Conservation (phyloP, 2,797 vertebrate genomes). For the Cryptoblepharus egeriae region DNA sequence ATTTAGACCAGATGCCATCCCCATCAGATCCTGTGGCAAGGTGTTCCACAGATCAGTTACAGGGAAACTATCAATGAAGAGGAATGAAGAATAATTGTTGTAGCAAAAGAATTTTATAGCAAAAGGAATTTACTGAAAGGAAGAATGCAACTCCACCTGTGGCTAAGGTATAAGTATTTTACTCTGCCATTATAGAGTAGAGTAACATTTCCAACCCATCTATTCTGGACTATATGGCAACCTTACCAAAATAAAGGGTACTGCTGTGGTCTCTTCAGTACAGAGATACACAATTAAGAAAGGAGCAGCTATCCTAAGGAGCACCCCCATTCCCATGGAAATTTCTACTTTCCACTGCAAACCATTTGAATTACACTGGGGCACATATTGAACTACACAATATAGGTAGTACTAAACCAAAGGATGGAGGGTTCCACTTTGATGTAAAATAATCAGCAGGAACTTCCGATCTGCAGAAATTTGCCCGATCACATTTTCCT, state of each 20-base stretch:
- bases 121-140: too few species aligned
- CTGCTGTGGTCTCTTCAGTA: background rate
- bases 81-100: too few species aligned
- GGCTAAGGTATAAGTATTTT: background rate
- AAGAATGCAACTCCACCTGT: too few species aligned
- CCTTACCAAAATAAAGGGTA: background rate
- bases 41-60: too few species aligned
- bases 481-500: background rate
- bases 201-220: background rate
- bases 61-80: too few species aligned
- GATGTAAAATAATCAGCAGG: background rate
- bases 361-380: background rate
- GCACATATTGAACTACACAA: background rate
- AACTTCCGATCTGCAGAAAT: background rate
- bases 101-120: too few species aligned
- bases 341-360: background rate
- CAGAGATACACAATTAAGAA: background rate
- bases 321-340: background rate
- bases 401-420: background rate
- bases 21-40: too few species aligned
- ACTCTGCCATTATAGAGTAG: background rate
- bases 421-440: background rate
- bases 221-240: background rate
- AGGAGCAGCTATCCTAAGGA: background rate
- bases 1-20: too few species aligned